These are phyloP conservation scores for Zonitis immaculata DNA, from an alignment of 2,888 invertebrate species.

Conservation along the genomic window DNA sequence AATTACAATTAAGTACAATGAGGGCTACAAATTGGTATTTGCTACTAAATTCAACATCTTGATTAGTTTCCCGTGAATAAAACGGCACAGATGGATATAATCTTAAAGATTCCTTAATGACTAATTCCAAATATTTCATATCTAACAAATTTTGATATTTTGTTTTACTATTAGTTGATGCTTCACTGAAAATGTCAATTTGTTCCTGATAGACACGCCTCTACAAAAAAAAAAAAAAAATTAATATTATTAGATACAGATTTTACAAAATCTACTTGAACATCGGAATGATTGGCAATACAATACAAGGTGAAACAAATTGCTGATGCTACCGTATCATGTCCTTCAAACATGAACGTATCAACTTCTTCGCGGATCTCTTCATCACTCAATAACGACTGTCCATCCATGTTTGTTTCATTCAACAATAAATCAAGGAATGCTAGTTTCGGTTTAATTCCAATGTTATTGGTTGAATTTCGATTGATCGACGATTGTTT, in stretches of 20 bases:
- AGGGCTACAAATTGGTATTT: no score
- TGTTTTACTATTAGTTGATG: neutral
- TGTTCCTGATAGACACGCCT: constrained; percentile 42
- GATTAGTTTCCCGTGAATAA: neutral
- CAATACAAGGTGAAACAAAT: constrained; percentile 23
- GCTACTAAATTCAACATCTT: neutral
- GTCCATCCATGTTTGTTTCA: constrained; percentile 56
- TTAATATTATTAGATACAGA: neutral
- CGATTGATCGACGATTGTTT: no score
- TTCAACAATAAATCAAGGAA: constrained; percentile 64
- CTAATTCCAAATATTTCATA: neutral
- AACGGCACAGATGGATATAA: neutral
- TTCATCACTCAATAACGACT: constrained; percentile 52
- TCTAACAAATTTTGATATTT: neutral
- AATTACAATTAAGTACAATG: neutral
- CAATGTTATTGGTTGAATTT: constrained; percentile 43
- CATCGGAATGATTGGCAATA: constrained; percentile 23
- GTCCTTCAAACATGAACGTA: constrained; percentile 62
- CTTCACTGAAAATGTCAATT: constrained; percentile 34
- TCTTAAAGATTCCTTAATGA: neutral
- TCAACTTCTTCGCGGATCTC: constrained; percentile 65
- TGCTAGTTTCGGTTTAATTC: constrained; percentile 58
- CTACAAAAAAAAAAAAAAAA: constrained; percentile 37
- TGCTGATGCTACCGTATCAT: constrained; percentile 28
- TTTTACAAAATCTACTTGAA: constrained; percentile 23